Evolutionary conservation across 2,113 vertebrate species (phyloP), one percentile per base, ranked within the genome.

Genomic region (Colistium nudipinnis): DNA sequence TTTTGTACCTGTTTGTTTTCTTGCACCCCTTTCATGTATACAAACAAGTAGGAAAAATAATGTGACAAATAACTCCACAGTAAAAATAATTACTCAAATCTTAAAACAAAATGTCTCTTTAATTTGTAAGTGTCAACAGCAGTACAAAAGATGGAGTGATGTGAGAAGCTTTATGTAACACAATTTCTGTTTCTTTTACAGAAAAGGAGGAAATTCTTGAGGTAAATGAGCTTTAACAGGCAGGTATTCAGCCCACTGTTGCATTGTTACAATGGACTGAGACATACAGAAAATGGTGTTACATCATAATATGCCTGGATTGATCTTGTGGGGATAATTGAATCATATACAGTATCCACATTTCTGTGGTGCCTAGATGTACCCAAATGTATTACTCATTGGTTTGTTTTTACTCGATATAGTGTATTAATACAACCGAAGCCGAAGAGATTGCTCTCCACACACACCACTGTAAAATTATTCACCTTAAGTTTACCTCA

Each of bases 101-200:
- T 89, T 99, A 97, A 98, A 98, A 98, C 97, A 98, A 99, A 98
- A 98, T 96, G 95, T 96, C 95, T 98, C 96, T 99, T 99, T 99
- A 99, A 98, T 99, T 96, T 96, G 94, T 98, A 97, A 98, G 97
- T 98, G 98, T 99, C 95, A 96, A 98, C 96, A 99, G 96, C 97
- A 98, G 98, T 99, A 99, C 97, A 99, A 99, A 99, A 99, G 96
- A 98, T 98, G 96, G 96, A 98, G 97, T 98, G 97, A 98, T 96
- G 96, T 95, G 94, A 95, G 94, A 93, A 88, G 83, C 78, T 90
- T 91, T 92, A 83, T 91, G 85, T 89, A 82, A 89, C 87, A 90
- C 89, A 85, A 82, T 88, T 85, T 90, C 74, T 84, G 85, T 87
- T 75, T 95, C 90, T 94, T 95, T 97, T 96, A 95, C 94, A 96